A percentile compares a stretch with the other conserved stretches of the same genome.
phyloP scores from a whole-genome alignment of 2,113 vertebrate species.

The Odocoileus virginianus region DNA sequence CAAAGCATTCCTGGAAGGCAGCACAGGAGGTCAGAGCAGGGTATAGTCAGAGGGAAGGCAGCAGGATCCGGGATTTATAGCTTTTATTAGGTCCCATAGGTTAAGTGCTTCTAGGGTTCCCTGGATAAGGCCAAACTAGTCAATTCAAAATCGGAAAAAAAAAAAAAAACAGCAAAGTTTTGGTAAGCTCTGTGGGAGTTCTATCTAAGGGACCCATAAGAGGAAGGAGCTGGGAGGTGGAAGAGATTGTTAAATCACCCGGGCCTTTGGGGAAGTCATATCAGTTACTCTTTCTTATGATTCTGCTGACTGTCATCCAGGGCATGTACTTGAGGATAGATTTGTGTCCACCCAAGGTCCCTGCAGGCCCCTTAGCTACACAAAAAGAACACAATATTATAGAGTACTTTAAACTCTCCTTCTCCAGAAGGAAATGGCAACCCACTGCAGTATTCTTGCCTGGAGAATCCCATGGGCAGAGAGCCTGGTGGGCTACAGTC shows the following conservation, averaged over 20 bases:
- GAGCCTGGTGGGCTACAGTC: neutral
- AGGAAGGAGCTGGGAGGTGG: neutral
- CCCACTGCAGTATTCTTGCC: neutral
- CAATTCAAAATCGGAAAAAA: neutral
- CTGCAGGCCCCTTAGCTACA: neutral
- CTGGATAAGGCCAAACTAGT: neutral
- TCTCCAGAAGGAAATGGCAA: neutral
- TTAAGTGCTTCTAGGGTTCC: neutral
- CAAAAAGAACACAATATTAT: neutral
- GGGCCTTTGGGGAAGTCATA: neutral
- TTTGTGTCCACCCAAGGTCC: neutral
- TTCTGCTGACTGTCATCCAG: neutral
- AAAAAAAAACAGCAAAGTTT: neutral
- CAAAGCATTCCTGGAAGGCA: neutral
- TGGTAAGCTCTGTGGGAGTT: neutral
- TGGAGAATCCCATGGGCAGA: neutral
- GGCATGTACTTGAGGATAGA: neutral
- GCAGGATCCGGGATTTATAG: neutral
- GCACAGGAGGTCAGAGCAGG: neutral
- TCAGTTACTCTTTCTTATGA: neutral
- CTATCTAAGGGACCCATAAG: neutral
- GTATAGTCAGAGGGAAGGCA: too few species aligned
- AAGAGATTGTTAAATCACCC: neutral
- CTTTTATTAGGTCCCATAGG: neutral
- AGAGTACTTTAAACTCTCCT: neutral